Conservation (phyloP, 2,797 vertebrate genomes). For the Enteromius trimaculatus region DNA sequence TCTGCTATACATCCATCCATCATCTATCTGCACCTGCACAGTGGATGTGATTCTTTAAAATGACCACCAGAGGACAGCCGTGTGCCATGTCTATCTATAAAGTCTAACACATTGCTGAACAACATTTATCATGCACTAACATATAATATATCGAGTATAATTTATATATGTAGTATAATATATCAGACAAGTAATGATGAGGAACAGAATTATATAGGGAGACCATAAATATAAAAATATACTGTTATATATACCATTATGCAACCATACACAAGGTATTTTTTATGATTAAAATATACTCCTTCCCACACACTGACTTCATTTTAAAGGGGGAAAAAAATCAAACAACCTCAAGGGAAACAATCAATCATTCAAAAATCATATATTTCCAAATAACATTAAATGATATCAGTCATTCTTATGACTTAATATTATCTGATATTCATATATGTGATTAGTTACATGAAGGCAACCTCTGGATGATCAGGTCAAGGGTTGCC, state of each 20-base stretch:
- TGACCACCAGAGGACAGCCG: conserved; percentile 19
- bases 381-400: neutral
- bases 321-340: neutral
- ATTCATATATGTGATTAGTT: neutral
- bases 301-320: neutral
- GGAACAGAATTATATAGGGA: conserved; percentile 15
- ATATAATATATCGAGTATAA: neutral
- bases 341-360: neutral
- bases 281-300: neutral
- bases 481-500: neutral
- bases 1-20: neutral
- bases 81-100: neutral
- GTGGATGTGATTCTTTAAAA: neutral
- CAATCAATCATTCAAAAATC: conserved; percentile 26
- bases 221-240: neutral
- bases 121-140: neutral
- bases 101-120: neutral
- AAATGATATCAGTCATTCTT: conserved; percentile 7
- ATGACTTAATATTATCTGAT: neutral
- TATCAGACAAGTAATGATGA: conserved; percentile 2
- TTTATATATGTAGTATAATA: neutral
- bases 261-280: conserved; percentile 3
- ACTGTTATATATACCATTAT: neutral
- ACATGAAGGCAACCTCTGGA: neutral
- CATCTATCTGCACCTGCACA: neutral